phyloP scores from a whole-genome alignment of 2,113 vertebrate species.

The Platichthys stellatus region DNA sequence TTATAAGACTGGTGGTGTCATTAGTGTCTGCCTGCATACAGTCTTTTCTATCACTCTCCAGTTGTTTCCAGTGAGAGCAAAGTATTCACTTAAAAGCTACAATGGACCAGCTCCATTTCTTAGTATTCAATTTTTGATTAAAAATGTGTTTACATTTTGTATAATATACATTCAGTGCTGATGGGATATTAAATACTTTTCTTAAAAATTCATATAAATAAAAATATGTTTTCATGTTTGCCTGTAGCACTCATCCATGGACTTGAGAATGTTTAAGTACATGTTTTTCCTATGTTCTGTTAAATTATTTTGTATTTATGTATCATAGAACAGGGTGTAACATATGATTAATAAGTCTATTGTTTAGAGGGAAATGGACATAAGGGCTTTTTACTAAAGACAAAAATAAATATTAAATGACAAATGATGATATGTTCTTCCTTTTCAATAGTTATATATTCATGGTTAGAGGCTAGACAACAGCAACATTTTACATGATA shows the following conservation, averaged over 20 bases:
- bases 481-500: conserved; percentile 43
- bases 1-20: no score
- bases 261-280: conserved; percentile 36
- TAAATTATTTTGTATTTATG: conserved; percentile 24
- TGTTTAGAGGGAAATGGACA: conserved; percentile 27
- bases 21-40: no score
- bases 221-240: conserved; percentile 10
- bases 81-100: no score
- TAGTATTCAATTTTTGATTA: no score
- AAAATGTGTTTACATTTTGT: no score
- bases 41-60: no score
- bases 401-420: conserved; percentile 17
- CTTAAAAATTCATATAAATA: conserved; percentile 28
- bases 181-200: conserved; percentile 53
- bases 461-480: conserved; percentile 14
- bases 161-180: conserved; percentile 22
- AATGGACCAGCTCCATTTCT: no score
- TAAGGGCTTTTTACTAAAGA: conserved; percentile 22
- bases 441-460: conserved; percentile 17
- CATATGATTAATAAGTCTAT: conserved; percentile 27
- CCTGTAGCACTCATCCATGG: conserved; percentile 32
- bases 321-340: conserved; percentile 33
- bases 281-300: conserved; percentile 20
- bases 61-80: no score
- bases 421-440: background rate